These are phyloP conservation scores for Gonatopus flavifemur DNA, from an alignment of 1,140 invertebrate species.

Conservation along the genomic window DNA sequence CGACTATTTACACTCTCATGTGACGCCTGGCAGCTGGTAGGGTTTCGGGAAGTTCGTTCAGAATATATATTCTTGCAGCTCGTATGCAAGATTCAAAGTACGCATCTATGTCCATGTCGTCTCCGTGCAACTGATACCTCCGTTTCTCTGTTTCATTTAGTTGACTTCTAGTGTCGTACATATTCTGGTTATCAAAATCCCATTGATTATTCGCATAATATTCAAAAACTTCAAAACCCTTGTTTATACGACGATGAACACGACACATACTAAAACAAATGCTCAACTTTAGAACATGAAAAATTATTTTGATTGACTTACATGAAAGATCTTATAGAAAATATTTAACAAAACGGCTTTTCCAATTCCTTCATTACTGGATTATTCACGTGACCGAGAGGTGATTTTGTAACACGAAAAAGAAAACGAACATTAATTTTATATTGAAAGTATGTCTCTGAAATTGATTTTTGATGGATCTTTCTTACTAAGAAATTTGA, in stretches of 20 bases:
- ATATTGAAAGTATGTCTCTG: neutral
- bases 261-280: conserved; percentile 70
- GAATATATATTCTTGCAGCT: conserved; percentile 73
- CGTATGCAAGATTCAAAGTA: conserved; percentile 76
- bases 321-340: neutral
- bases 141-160: conserved; percentile 67
- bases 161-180: conserved; percentile 55
- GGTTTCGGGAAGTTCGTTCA: conserved; percentile 82
- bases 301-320: conserved; percentile 4
- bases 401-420: too few relatives aligned
- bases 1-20: conserved; percentile 70
- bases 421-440: neutral
- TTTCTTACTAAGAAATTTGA: neutral
- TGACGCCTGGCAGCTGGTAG: conserved; percentile 71
- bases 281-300: conserved; percentile 26
- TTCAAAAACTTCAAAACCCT: conserved; percentile 83
- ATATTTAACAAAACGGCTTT: neutral
- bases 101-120: conserved; percentile 69
- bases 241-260: conserved; percentile 74
- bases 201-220: conserved; percentile 85
- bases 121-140: conserved; percentile 71
- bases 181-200: conserved; percentile 74
- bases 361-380: too few relatives aligned
- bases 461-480: neutral
- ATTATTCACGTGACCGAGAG: too few relatives aligned